Evolutionary conservation across 2,797 vertebrate genomes (phyloP).

Genomic region (Pitangus sulphuratus): DNA sequence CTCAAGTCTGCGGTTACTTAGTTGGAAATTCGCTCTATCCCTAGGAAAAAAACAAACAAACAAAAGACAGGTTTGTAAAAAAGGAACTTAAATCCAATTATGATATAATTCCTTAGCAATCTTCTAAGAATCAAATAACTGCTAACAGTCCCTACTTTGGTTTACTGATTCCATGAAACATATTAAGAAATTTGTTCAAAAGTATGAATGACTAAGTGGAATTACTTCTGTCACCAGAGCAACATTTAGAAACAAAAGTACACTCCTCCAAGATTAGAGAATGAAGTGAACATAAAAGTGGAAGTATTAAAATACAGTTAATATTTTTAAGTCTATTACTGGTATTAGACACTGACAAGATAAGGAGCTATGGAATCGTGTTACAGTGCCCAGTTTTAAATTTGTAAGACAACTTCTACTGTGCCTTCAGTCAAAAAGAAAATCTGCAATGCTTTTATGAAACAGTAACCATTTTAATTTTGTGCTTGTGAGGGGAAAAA

Average conservation of each 20-base stretch:
- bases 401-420: neutral
- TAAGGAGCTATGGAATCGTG: neutral
- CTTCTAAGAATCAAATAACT: neutral
- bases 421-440: neutral
- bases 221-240: neutral
- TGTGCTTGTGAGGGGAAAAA: neutral
- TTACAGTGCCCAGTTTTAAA: neutral
- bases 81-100: neutral
- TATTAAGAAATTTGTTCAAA: neutral
- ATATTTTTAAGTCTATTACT: neutral
- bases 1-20: constrained; percentile 92
- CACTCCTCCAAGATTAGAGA: neutral
- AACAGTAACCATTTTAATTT: neutral
- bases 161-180: neutral
- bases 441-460: neutral
- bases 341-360: neutral
- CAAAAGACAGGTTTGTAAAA: neutral
- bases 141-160: neutral
- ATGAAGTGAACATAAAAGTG: neutral
- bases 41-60: constrained; percentile 69
- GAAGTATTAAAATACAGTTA: neutral
- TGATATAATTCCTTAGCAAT: neutral
- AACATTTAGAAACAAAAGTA: neutral
- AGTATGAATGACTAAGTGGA: neutral
- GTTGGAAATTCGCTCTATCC: constrained; percentile 90